Evolutionary conservation across 2,888 invertebrate genomes (phyloP).

Genomic region (Leptinotarsa peninsularis): DNA sequence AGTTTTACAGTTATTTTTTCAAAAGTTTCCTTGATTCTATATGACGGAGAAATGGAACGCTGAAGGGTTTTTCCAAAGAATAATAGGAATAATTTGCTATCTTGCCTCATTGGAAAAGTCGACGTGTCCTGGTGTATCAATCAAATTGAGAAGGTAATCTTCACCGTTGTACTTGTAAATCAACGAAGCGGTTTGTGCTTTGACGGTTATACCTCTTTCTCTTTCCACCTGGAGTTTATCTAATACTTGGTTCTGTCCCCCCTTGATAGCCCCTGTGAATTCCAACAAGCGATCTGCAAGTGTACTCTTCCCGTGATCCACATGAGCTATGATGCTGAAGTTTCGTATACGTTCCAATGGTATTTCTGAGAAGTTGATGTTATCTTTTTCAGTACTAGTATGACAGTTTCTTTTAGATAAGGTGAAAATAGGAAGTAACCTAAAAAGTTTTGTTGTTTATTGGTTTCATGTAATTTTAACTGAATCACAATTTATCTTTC

Average conservation of each 20-base stretch:
- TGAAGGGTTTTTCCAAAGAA: too few species aligned
- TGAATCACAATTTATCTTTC: conserved; percentile 4
- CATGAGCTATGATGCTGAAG: conserved; percentile 98
- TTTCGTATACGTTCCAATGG: conserved; percentile 79
- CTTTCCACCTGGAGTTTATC: conserved; percentile 90
- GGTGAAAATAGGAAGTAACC: conserved; percentile 25
- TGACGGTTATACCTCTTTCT: conserved; percentile 98
- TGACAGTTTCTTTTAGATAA: conserved; percentile 17
- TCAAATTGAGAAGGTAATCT: conserved; percentile 89
- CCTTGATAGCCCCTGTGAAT: conserved; percentile 84
- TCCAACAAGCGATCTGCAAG: conserved; percentile 95
- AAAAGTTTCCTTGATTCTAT: too few species aligned
- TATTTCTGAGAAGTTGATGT: conserved; percentile 56
- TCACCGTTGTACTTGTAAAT: conserved; percentile 78
- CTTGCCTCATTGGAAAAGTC: conserved; percentile 95
- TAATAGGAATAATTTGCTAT: neutral
- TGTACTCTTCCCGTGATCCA: conserved; percentile 99
- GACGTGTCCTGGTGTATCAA: conserved; percentile 98
- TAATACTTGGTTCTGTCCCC: conserved; percentile 77
- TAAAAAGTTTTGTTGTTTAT: conserved; percentile 22
- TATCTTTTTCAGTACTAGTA: neutral
- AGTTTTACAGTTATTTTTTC: too few species aligned
- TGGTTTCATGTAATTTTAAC: neutral
- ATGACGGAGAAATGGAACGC: too few species aligned
- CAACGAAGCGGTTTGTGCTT: conserved; percentile 95